phyloP scores from a whole-genome alignment of 2,113 vertebrate genomes.

The Sceloporus undulatus region DNA sequence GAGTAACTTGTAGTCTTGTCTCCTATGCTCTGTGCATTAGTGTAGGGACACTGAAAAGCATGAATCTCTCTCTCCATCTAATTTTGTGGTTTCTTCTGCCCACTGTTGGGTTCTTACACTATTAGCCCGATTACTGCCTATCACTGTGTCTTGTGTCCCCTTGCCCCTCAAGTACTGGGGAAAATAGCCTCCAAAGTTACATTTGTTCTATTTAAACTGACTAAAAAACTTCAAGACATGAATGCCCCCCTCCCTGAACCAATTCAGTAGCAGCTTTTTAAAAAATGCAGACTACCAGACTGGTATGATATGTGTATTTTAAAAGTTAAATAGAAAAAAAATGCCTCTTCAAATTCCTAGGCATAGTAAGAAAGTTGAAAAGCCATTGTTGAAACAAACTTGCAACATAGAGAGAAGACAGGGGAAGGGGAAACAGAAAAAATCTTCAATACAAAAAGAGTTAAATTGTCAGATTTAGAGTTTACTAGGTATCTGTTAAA shows the following conservation, averaged over 20 bases:
- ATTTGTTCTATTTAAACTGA: not conserved
- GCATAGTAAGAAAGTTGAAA: slow-evolving; percentile 15
- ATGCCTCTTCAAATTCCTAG: not conserved
- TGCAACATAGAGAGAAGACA: slow-evolving; percentile 9
- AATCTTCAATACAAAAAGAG: not conserved
- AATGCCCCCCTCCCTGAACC: not conserved
- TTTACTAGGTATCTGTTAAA: not conserved
- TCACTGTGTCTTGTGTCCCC: not conserved
- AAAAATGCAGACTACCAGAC: not conserved
- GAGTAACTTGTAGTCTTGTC: no score
- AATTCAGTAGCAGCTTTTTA: not conserved
- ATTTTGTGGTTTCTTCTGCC: no score
- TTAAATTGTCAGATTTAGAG: not conserved
- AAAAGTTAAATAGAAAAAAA: slow-evolving; percentile 13
- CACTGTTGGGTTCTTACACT: no score
- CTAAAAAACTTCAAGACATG: not conserved
- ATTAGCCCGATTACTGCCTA: no score
- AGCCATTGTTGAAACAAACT: slow-evolving; percentile 13
- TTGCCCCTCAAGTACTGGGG: not conserved
- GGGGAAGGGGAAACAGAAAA: not conserved
- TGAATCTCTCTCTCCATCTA: no score
- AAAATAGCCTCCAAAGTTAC: not conserved
- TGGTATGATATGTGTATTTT: not conserved
- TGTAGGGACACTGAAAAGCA: no score
- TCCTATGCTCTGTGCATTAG: no score